phyloP scores from a whole-genome alignment of 2,797 vertebrate genomes.

The Eulemur mongoz region DNA sequence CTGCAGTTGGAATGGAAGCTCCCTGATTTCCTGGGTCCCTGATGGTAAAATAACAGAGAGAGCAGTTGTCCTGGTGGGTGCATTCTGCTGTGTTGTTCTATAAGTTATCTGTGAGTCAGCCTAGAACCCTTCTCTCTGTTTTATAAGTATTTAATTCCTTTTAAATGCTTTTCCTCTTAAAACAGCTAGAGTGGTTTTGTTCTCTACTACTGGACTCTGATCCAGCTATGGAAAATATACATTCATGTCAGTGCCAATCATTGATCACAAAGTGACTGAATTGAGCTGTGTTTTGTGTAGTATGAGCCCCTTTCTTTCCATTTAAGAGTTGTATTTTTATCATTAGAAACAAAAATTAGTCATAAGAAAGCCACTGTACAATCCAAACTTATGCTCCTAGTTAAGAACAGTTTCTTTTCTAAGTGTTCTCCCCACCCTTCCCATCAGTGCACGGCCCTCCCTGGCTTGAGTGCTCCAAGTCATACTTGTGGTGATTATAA shows the following conservation, averaged over 20 bases:
- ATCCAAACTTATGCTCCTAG: constrained; percentile 14
- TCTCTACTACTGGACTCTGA: neutral
- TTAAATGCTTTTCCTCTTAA: neutral
- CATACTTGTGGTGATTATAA: constrained; percentile 17
- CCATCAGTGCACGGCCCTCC: neutral
- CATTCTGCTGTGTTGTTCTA: neutral
- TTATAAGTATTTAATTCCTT: neutral
- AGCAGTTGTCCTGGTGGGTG: neutral
- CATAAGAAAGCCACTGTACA: constrained; percentile 9
- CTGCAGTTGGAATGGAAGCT: neutral
- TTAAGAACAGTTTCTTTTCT: constrained; percentile 37
- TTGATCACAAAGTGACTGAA: neutral
- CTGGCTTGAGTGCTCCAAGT: neutral
- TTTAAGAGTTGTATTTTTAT: constrained; percentile 42
- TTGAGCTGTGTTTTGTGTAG: neutral
- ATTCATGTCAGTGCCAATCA: neutral
- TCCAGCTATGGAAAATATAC: neutral
- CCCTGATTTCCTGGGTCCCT: neutral
- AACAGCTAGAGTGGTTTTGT: neutral
- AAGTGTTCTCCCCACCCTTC: neutral
- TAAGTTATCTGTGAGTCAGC: neutral
- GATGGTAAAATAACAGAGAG: neutral
- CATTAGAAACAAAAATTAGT: constrained; percentile 37
- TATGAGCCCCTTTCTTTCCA: neutral
- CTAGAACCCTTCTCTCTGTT: neutral